phyloP scores from a whole-genome alignment of 2,797 vertebrate genomes.

The Masticophis lateralis region DNA sequence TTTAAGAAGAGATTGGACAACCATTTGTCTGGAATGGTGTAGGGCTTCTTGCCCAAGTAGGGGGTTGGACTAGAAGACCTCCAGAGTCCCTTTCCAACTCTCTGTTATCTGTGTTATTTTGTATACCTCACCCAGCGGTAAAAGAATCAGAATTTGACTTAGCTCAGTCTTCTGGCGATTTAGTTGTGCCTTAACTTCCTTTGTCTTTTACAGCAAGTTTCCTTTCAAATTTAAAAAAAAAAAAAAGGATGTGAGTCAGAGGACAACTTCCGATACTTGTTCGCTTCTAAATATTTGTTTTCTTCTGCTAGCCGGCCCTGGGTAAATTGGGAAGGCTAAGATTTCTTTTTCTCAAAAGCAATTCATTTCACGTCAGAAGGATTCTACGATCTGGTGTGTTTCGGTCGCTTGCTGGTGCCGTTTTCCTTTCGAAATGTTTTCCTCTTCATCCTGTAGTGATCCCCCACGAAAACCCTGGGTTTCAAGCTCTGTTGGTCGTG shows the following conservation, averaged over 20 bases:
- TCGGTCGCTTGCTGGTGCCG: neutral
- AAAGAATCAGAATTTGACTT: neutral
- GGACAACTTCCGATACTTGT: conserved; percentile 33
- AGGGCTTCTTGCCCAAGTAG: neutral
- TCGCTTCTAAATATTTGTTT: conserved; percentile 8
- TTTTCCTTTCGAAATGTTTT: too few species aligned
- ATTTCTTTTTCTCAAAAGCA: neutral
- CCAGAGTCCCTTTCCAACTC: neutral
- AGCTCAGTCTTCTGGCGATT: neutral
- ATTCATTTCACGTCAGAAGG: too few species aligned
- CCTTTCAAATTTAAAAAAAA: neutral
- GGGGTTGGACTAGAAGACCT: neutral
- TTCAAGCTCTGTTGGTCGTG: neutral
- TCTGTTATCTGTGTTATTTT: neutral
- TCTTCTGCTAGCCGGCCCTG: neutral
- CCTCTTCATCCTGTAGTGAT: neutral
- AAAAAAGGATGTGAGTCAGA: conserved; percentile 10
- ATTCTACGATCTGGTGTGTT: neutral
- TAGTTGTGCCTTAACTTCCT: conserved; percentile 7
- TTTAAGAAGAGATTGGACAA: neutral
- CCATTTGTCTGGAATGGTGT: neutral
- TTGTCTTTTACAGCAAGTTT: conserved; percentile 2
- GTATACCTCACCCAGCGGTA: neutral
- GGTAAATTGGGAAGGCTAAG: neutral
- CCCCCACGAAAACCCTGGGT: neutral